Evolutionary conservation across 2,888 invertebrate genomes (phyloP), one percentile per base, ranked within the genome.

Genomic region (Ectemnius lituratus): DNA sequence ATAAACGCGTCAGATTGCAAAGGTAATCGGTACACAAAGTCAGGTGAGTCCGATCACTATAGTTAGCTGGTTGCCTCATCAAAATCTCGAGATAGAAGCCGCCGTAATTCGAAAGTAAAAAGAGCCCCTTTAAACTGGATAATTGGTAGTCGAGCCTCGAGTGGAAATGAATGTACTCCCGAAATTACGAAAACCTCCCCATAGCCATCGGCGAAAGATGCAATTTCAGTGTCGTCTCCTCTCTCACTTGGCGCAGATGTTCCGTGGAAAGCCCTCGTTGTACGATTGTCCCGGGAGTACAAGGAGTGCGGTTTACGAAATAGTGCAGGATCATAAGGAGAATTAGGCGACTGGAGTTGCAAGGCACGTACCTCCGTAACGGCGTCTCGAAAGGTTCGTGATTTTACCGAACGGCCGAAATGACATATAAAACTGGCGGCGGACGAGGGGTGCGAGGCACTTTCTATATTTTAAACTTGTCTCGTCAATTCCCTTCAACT

Each of bases 381-480:
- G 83, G 81, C 83, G 79, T 82, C 83, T 83, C 81, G 84, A 83
- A 84, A 84, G 81, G 83, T 83, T 82, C 84, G 83, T 84, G 84
- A 84, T 83, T 83, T 84, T 79, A 73, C 75, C 73, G 66, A 75
- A 77, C 70, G 66, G 68, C 76, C 70, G 80, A 74, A 82, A 84
- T 82, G 78, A 75, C 80, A 75, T 75, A 75, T 76, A 73, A 78
- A 81, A 81, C 69, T 72, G 23, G 49, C 14, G 46, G 13, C 18
- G 8, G 16, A 11, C 0, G 37, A 16, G 14, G 4, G 18, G 18
- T 11, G 6, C 52, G 20, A 37, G 14, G 37, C 14, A 52, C 52
- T 52, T 16, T 14, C 52, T 52, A 52, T 52, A 37, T 52, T 52
- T 52, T 52, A 52, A 52, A 14, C 52, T 37, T 37, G 37, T 11